Evolutionary conservation across 2,888 invertebrate species (phyloP).

Genomic region (Meta bourneti): DNA sequence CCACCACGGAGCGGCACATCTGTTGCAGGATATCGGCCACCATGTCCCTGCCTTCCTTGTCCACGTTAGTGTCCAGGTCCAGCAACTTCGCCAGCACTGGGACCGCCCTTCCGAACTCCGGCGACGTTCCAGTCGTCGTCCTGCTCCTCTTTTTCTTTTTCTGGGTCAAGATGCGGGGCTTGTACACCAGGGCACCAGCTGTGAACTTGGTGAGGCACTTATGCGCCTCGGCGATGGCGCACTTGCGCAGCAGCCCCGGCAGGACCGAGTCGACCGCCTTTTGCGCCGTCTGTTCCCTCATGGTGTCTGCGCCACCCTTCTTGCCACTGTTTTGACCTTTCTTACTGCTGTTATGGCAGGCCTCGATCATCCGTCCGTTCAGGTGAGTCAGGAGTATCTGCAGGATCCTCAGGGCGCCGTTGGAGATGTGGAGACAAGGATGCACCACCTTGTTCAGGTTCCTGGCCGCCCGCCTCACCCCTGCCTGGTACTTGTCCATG

Average conservation of each 20-base stretch:
- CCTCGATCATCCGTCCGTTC: neutral
- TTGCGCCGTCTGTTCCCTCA: neutral
- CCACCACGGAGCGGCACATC: neutral
- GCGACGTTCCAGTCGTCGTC: neutral
- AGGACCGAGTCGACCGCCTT: neutral
- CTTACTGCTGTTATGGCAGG: neutral
- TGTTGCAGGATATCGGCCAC: slow-evolving; percentile 2
- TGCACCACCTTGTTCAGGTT: neutral
- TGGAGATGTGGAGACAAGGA: neutral
- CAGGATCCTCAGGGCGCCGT: neutral
- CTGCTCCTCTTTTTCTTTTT: neutral
- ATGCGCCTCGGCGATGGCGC: neutral
- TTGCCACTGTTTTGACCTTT: no score
- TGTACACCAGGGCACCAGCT: neutral
- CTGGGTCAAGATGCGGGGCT: neutral
- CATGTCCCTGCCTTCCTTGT: neutral
- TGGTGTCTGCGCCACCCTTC: no score
- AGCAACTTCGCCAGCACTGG: neutral
- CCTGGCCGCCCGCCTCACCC: neutral
- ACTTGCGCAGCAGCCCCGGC: neutral
- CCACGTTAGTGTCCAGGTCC: neutral
- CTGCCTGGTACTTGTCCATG: neutral
- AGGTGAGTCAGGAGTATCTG: neutral
- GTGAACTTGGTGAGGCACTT: slow-evolving; percentile 8
- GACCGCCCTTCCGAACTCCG: neutral